Conservation (phyloP, 1,140 invertebrate species). For the Euborellia annulipes region DNA sequence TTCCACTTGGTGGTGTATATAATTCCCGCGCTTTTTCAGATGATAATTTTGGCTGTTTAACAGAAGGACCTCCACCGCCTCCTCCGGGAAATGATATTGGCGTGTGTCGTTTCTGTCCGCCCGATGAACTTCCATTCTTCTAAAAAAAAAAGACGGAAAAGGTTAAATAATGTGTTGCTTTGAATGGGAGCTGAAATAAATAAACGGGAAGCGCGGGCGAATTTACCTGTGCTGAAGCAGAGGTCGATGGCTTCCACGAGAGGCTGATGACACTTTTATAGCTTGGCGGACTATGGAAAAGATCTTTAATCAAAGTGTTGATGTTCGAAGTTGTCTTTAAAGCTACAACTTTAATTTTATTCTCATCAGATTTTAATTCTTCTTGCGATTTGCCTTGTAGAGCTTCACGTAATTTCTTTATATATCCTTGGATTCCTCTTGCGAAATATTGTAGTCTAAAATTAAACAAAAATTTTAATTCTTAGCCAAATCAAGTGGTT, state of each 20-base stretch:
- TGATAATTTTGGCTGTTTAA: too few species aligned
- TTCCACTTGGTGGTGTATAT: too few species aligned
- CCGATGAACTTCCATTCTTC: conserved; percentile 24
- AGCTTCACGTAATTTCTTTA: conserved; percentile 75
- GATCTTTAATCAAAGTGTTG: conserved; percentile 80
- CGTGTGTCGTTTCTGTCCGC: conserved; percentile 58
- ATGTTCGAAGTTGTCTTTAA: conserved; percentile 87
- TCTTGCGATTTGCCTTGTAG: conserved; percentile 62
- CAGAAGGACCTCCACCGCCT: too few species aligned
- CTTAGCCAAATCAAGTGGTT: background rate
- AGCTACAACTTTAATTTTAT: conserved; percentile 72
- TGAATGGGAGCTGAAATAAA: too few species aligned
- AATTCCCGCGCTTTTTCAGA: too few species aligned
- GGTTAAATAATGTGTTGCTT: too few species aligned
- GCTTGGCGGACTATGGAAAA: conserved; percentile 84
- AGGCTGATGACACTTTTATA: conserved; percentile 75
- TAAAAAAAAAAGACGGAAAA: too few species aligned
- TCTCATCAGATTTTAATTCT: conserved; percentile 61
- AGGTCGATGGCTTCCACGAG: conserved; percentile 64
- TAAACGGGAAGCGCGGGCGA: too few species aligned
- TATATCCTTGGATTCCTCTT: conserved; percentile 78
- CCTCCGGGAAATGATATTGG: conserved; percentile 82
- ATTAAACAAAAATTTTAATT: too few species aligned
- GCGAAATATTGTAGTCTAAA: conserved; percentile 77
- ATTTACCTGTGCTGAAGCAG: too few species aligned